Conservation (phyloP, 2,113 vertebrate genomes). For the Uria lomvia region DNA sequence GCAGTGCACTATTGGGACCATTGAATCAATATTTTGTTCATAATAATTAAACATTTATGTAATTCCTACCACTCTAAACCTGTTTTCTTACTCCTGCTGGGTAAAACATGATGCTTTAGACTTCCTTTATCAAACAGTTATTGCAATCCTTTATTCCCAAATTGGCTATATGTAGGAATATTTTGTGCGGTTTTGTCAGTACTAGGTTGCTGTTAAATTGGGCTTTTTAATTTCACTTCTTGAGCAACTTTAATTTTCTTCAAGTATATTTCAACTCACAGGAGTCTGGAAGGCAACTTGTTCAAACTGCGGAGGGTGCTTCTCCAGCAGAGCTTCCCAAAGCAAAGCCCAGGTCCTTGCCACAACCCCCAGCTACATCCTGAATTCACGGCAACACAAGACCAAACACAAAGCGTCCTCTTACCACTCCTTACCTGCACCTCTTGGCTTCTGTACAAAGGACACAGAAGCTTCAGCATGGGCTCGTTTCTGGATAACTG, state of each 20-base stretch:
- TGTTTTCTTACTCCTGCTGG: conserved; percentile 40
- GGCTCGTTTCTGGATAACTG: not conserved
- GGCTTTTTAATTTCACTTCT: not conserved
- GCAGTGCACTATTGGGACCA: not conserved
- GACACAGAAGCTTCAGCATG: not conserved
- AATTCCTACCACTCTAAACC: conserved; percentile 37
- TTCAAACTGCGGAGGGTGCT: not conserved
- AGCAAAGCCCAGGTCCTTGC: not conserved
- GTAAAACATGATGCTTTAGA: conserved; percentile 23
- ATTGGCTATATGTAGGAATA: not conserved
- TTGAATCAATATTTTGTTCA: conserved; percentile 49
- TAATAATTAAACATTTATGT: conserved; percentile 60
- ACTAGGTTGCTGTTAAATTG: not conserved
- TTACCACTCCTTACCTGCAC: not conserved
- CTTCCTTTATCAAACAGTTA: conserved; percentile 35
- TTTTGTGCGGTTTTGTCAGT: not conserved
- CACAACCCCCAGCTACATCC: not conserved
- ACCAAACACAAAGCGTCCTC: not conserved
- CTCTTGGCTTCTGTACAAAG: not conserved
- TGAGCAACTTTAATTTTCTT: not conserved
- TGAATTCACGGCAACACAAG: not conserved
- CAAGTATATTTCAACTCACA: not conserved
- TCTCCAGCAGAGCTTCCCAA: not conserved
- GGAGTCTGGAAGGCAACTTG: not conserved
- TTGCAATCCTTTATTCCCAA: conserved; percentile 25